Percentiles rank a stretch among this genome's conserved stretches.
phyloP scores from a whole-genome alignment of 2,113 vertebrate species.

The Trinectes maculatus region DNA sequence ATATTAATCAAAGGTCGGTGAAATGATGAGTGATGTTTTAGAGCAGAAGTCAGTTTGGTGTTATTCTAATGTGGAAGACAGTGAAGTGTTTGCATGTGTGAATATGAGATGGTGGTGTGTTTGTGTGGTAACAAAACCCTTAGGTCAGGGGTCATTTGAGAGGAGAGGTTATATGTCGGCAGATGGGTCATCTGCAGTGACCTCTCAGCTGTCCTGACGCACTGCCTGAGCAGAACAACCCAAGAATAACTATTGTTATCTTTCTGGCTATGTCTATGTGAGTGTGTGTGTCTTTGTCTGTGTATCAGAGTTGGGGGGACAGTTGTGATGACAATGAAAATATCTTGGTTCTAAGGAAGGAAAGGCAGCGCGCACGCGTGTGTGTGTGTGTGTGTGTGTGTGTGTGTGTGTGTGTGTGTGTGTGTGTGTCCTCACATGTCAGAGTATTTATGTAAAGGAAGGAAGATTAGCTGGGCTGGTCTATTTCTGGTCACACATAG shows the following conservation, averaged over 20 bases:
- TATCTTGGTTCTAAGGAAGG: slow-evolving; percentile 53
- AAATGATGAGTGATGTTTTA: neutral
- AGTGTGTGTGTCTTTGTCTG: slow-evolving; percentile 23
- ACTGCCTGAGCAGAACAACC: slow-evolving; percentile 19
- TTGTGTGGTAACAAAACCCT: neutral
- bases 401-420: slow-evolving; percentile 17
- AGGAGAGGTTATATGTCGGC: slow-evolving; percentile 11
- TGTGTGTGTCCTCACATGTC: slow-evolving; percentile 9
- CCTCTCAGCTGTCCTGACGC: slow-evolving; percentile 26
- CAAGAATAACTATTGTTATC: slow-evolving; percentile 52
- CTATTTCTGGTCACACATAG: slow-evolving; percentile 48
- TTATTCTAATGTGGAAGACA: no score
- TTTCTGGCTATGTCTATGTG: neutral
- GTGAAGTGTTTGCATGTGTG: neutral
- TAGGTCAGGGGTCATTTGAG: slow-evolving; percentile 7
- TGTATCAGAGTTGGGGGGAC: slow-evolving; percentile 8
- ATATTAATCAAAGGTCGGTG: no score
- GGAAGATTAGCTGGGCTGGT: slow-evolving; percentile 55
- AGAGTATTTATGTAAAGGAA: slow-evolving; percentile 63
- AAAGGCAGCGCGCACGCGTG: no score
- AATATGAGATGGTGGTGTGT: neutral
- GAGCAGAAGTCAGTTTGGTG: no score
- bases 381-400: slow-evolving; percentile 13
- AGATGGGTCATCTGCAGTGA: slow-evolving; percentile 4
- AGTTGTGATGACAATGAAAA: slow-evolving; percentile 51